Evolutionary conservation across 2,888 invertebrate species (phyloP).

Genomic region (Quadroppia sp.): DNA sequence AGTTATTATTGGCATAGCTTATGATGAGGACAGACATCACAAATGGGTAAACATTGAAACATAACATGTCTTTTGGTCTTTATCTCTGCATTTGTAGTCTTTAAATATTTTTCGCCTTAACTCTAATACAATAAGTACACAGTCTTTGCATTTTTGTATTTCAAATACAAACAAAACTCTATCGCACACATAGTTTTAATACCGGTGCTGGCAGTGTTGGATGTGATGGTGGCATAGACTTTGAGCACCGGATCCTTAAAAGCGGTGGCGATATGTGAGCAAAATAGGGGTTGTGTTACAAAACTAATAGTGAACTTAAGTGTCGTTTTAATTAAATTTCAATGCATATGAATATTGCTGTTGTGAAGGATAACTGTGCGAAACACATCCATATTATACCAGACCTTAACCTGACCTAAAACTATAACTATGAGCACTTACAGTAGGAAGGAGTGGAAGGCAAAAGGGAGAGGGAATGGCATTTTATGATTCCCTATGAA

Average conservation of each 20-base stretch:
- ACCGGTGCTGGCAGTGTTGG: neutral
- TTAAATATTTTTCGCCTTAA: neutral
- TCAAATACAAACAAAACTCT: neutral
- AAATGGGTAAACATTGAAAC: slow-evolving; percentile 7
- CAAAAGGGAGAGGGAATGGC: neutral
- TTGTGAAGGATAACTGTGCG: neutral
- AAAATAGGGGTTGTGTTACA: neutral
- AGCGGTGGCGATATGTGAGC: neutral
- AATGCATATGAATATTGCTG: neutral
- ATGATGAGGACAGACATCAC: slow-evolving; percentile 13
- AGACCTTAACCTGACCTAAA: slow-evolving; percentile 13
- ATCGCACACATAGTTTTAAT: neutral
- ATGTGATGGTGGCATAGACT: neutral
- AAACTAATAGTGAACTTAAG: neutral
- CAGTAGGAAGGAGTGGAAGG: neutral
- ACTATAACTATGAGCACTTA: neutral
- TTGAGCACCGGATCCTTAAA: neutral
- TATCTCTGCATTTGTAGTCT: neutral
- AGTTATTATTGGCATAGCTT: slow-evolving; percentile 4
- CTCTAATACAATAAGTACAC: slow-evolving; percentile 4
- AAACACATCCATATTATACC: neutral
- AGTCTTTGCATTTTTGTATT: neutral
- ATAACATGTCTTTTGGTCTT: neutral
- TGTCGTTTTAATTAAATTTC: slow-evolving; percentile 8
- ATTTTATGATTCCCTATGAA: neutral